Conservation (phyloP, 2,797 vertebrate genomes). For the Mus caroli region DNA sequence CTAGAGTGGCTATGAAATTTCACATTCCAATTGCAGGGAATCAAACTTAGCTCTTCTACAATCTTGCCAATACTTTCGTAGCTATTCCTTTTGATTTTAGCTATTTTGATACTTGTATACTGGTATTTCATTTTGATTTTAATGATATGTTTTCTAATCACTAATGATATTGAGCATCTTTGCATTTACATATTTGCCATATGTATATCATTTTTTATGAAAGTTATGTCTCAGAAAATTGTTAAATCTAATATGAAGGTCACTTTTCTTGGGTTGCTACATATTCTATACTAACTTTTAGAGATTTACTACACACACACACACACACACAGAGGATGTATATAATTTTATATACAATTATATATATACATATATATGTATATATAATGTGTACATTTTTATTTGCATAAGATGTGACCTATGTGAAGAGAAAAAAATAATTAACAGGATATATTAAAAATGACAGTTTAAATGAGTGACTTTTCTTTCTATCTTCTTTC, state of each 20-base stretch:
- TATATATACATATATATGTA: background rate
- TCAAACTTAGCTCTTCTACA: background rate
- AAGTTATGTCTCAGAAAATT: background rate
- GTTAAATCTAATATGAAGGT: background rate
- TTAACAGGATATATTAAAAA: background rate
- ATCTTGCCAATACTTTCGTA: background rate
- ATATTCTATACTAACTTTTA: background rate
- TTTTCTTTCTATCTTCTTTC: background rate
- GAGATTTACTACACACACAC: background rate
- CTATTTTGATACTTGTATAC: background rate
- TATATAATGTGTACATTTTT: background rate
- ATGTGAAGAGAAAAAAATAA: background rate
- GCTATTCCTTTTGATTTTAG: background rate
- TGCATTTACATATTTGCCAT: background rate
- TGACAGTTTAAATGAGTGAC: background rate
- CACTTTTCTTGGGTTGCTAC: background rate
- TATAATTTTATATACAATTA: background rate
- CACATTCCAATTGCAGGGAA: background rate
- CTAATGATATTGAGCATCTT: background rate
- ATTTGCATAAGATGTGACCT: background rate
- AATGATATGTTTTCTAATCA: conserved; percentile 32
- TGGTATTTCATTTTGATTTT: background rate
- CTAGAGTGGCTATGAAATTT: background rate
- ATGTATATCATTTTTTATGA: background rate
- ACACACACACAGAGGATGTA: too few relatives aligned